Evolutionary conservation across 2,888 invertebrate genomes (phyloP), one percentile per base, ranked within the genome.

Genomic region (Craniophora ligustri): DNA sequence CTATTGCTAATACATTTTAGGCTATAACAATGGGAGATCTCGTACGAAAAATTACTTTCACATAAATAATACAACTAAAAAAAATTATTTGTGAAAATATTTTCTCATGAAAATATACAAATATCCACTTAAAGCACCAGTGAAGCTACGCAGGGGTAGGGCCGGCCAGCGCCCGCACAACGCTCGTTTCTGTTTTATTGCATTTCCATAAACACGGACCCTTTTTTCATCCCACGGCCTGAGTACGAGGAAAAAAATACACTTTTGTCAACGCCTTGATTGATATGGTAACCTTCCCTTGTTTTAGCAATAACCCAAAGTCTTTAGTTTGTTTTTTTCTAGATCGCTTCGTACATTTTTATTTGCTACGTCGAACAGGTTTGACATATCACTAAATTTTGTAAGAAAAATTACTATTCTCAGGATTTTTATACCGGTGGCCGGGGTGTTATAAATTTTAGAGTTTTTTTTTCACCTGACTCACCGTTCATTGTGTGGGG

Each of bases 301-400:
- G 93, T 93, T 93, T 93, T 92, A 92, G 91, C 91, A 91, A 89
- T 90, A 91, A 87, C 89, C 90, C 87, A 83, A 62, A 84, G 82
- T 76, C 82, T 79, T 82, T 79, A 77, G 73, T 56, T 76, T 79
- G 72, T 68, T 87, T 92, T 91, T 88, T 86, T 82, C 76, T 67
- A 76, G 78, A 76, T 77, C 77, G 75, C 68, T 76, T 85, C 83
- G 84, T 89, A 90, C 86, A 87, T 91, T 92, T 93, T 92, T 92
- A 91, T 92, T 91, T 91, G 87, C 82, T 82, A 85, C 91, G 87
- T 89, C 89, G 84, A 86, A 88, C 88, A 84, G 82, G 87, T 90
- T 91, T 92, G 92, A 92, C 92, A 91, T 91, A 89, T 92, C 91
- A 92, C 92, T 92, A 93, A 92, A 92, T 92, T 92, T 88, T 84